Base-by-base conservation (phyloP, 2,888 invertebrate species). In the Tenthredo mesomela region DNA sequence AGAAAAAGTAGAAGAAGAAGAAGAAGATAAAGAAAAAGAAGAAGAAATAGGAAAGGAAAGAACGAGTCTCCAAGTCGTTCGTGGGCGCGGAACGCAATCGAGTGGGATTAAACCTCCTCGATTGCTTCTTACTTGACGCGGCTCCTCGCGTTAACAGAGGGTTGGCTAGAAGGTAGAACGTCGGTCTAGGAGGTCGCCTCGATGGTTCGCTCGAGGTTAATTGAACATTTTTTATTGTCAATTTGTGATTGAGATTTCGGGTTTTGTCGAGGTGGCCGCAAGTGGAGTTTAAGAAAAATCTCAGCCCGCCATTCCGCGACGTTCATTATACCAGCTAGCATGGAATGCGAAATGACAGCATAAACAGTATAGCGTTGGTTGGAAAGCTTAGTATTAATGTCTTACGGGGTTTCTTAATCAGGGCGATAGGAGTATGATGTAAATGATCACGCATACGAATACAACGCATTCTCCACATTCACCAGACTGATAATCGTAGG, bases 171-270 rank as follows among this genome's bases (percentile, higher is more conserved):
- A 10, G 47, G 25, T 21, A 43, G 75, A 15, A 12, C 25, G 61
- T 12, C 29, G 15, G 77, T 43, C 33, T 50, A 21, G 77, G 29
- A 37, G 80, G 61, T 80, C 37, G 29, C 58, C 54, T 54, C 80
- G 37, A n/a, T 21, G 10, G 37, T 80, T 61, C 47, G 43, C 6
- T 43, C 43, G 88, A 88, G 90, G 91, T 92, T 92, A 92, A 92
- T 92, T 93, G 92, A 90, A 92, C 91, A 92, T 92, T 93, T 93
- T 93, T 93, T 93, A 93, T 92, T 91, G 92, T 92, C 92, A 91
- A 92, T 93, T 92, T 92, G 91, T 90, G 92, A 92, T 93, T 92
- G 91, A 92, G 91, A 93, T 92, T 89, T 88, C 86, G 84, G 84
- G 90, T 89, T 90, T 91, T 92, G 90, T 92, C 89, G 88, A 86